phyloP scores from a whole-genome alignment of 2,797 vertebrate genomes.

The Myotis findleyi region DNA sequence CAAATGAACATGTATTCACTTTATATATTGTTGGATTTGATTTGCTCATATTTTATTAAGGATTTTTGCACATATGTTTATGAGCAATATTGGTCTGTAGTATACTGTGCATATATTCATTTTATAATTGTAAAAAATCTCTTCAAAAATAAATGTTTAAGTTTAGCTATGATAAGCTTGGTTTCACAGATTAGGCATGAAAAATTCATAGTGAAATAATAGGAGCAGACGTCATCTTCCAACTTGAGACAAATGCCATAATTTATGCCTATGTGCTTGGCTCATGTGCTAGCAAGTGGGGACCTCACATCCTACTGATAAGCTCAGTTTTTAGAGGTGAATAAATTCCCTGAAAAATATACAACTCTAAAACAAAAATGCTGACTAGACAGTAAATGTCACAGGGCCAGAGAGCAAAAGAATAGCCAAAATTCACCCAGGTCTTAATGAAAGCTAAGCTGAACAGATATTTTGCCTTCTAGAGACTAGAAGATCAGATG shows the following conservation, averaged over 20 bases:
- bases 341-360: background rate
- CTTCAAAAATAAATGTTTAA: background rate
- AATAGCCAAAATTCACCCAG: background rate
- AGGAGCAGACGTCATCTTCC: background rate
- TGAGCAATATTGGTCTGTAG: background rate
- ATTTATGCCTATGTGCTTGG: background rate
- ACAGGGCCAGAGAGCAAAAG: background rate
- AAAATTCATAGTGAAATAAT: background rate
- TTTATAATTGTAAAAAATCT: background rate
- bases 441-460: background rate
- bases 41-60: background rate
- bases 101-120: background rate
- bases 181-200: background rate
- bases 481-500: background rate
- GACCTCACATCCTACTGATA: background rate
- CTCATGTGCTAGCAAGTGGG: background rate
- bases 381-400: background rate
- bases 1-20: background rate
- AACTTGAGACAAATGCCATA: background rate
- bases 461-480: background rate
- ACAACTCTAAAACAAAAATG: background rate
- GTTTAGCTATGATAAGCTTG: background rate
- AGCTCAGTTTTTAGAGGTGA: background rate
- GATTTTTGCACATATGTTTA: background rate
- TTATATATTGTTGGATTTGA: background rate